Conservation (phyloP, 2,113 vertebrate genomes). For the Neogale vison region DNA sequence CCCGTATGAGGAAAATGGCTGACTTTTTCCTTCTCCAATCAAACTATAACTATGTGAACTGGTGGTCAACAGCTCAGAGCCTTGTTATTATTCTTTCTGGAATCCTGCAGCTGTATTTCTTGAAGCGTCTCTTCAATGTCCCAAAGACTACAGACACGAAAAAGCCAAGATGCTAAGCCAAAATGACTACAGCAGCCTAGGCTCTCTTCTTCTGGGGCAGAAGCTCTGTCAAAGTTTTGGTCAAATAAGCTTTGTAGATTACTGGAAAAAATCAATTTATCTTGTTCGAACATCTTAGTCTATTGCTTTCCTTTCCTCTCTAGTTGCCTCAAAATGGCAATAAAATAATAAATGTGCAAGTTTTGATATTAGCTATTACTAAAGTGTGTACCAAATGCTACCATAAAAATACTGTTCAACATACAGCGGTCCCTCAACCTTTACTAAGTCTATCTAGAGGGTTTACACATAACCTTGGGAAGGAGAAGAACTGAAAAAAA, state of each 20-base stretch:
- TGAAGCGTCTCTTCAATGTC: conserved; percentile 90
- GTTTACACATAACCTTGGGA: not conserved
- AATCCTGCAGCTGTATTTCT: conserved; percentile 91
- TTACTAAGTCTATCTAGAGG: not conserved
- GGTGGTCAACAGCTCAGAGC: conserved; percentile 92
- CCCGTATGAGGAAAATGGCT: conserved; percentile 88
- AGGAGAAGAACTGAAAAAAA: not conserved
- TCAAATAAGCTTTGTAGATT: conserved; percentile 32
- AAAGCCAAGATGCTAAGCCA: conserved; percentile 88
- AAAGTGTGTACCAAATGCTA: not conserved
- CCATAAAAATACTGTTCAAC: not conserved
- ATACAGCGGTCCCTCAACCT: not conserved
- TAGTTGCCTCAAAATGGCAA: conserved; percentile 30
- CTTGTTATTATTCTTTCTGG: conserved; percentile 90
- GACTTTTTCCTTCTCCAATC: conserved; percentile 91
- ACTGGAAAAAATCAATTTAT: not conserved
- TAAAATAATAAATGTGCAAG: not conserved
- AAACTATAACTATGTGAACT: conserved; percentile 90
- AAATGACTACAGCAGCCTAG: not conserved
- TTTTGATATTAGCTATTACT: conserved; percentile 14
- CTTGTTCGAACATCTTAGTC: not conserved
- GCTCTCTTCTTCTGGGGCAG: not conserved
- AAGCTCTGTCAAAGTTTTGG: not conserved
- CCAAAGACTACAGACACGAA: conserved; percentile 73
- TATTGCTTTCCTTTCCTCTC: not conserved